Conservation (phyloP, 1,140 invertebrate species). For the Atta cephalotes region DNA sequence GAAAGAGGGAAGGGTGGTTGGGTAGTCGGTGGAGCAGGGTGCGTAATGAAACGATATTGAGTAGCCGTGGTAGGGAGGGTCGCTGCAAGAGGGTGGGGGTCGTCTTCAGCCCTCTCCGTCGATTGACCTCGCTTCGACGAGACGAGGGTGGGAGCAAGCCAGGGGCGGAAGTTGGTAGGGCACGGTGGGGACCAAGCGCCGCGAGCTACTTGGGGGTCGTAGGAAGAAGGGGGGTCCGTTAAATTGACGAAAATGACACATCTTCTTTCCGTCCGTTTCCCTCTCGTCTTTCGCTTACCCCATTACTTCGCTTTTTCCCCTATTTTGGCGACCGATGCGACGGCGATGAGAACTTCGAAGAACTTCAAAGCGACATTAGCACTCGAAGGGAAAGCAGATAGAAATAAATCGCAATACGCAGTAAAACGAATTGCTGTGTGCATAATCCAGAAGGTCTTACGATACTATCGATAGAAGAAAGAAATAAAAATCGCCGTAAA, state of each 20-base stretch:
- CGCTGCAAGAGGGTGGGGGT: slow-evolving; percentile 72
- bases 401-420: slow-evolving; percentile 45
- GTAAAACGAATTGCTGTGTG: slow-evolving; percentile 15
- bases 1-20: slow-evolving; percentile 53
- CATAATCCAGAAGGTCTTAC: slow-evolving; percentile 21
- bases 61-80: slow-evolving; percentile 78
- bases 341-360: slow-evolving; percentile 75
- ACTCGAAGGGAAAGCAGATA: slow-evolving; percentile 13
- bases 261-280: slow-evolving; percentile 67
- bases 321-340: slow-evolving; percentile 62
- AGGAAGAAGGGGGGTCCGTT: slow-evolving; percentile 71
- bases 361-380: slow-evolving; percentile 70
- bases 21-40: slow-evolving; percentile 72
- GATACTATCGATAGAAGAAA: not conserved
- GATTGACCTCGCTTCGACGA: slow-evolving; percentile 84
- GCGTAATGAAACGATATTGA: slow-evolving; percentile 86
- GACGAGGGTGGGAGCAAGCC: slow-evolving; percentile 58
- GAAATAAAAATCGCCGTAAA: not conserved
- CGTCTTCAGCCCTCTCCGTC: slow-evolving; percentile 84
- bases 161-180: slow-evolving; percentile 68
- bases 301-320: slow-evolving; percentile 40
- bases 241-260: slow-evolving; percentile 85
- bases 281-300: slow-evolving; percentile 22
- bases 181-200: slow-evolving; percentile 64
- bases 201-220: slow-evolving; percentile 52